A percentile compares a stretch with the other conserved stretches of the same genome.
phyloP scores from a whole-genome alignment of 2,113 vertebrate genomes.

The Mionectes macconnelli region DNA sequence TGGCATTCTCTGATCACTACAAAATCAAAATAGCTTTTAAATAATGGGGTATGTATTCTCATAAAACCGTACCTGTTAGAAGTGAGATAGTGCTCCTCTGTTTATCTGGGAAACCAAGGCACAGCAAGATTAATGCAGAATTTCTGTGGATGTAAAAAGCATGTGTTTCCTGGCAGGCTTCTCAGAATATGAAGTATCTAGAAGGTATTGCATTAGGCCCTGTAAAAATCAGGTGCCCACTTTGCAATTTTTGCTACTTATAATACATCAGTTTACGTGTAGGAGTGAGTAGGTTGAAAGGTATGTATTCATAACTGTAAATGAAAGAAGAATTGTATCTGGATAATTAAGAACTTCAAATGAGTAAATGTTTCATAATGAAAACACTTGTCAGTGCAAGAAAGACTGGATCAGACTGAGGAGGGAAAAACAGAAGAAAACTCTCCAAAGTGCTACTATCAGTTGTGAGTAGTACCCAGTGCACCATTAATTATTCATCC shows the following conservation, averaged over 20 bases:
- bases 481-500: neutral
- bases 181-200: neutral
- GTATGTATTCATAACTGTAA: neutral
- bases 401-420: neutral
- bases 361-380: neutral
- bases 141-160: neutral
- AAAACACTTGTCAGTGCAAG: neutral
- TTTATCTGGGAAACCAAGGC: neutral
- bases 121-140: neutral
- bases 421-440: neutral
- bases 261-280: neutral
- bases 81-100: neutral
- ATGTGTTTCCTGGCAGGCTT: neutral
- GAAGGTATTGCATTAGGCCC: neutral
- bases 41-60: neutral
- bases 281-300: neutral
- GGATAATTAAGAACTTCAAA: neutral
- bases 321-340: neutral
- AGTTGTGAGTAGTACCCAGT: neutral
- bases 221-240: neutral
- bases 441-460: neutral
- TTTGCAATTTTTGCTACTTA: neutral
- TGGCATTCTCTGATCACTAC: neutral
- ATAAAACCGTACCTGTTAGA: neutral
- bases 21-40: neutral